Evolutionary conservation across 1,140 invertebrate genomes (phyloP).

Genomic region (Drosophila pruinosa): DNA sequence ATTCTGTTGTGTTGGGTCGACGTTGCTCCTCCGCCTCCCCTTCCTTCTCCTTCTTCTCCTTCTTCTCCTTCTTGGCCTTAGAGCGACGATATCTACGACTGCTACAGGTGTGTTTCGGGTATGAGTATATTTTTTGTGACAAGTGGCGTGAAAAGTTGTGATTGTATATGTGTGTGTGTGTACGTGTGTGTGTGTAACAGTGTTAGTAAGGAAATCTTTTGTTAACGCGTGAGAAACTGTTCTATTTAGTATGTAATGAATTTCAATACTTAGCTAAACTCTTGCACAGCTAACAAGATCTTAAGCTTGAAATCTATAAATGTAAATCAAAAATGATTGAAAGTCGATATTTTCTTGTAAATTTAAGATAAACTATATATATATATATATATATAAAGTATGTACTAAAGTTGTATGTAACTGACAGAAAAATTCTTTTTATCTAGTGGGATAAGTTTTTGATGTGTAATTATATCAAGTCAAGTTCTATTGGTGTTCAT

Average conservation of each 20-base stretch:
- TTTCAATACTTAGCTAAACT: not conserved
- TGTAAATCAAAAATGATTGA: too few species aligned
- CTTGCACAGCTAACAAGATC: constrained; percentile 15
- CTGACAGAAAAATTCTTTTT: too few species aligned
- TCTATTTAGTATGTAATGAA: not conserved
- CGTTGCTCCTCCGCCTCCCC: constrained; percentile 41
- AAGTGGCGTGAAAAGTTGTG: not conserved
- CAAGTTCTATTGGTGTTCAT: too few species aligned
- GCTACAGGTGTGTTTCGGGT: constrained; percentile 16
- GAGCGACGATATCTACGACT: constrained; percentile 29
- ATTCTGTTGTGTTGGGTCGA: constrained; percentile 71
- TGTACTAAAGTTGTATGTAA: too few species aligned
- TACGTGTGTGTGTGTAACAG: constrained; percentile 1
- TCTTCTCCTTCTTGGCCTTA: not conserved
- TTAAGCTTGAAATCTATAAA: too few species aligned
- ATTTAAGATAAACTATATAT: too few species aligned
- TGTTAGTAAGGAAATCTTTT: constrained; percentile 18
- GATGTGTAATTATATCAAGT: too few species aligned
- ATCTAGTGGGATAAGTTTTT: too few species aligned
- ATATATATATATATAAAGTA: too few species aligned
- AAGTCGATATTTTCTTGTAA: too few species aligned
- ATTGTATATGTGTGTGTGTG: constrained; percentile 13
- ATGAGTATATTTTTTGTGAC: constrained; percentile 5
- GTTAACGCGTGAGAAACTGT: not conserved
- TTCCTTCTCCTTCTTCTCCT: constrained; percentile 27